Conservation (phyloP, 2,797 vertebrate species). For the Furcifer pardalis region DNA sequence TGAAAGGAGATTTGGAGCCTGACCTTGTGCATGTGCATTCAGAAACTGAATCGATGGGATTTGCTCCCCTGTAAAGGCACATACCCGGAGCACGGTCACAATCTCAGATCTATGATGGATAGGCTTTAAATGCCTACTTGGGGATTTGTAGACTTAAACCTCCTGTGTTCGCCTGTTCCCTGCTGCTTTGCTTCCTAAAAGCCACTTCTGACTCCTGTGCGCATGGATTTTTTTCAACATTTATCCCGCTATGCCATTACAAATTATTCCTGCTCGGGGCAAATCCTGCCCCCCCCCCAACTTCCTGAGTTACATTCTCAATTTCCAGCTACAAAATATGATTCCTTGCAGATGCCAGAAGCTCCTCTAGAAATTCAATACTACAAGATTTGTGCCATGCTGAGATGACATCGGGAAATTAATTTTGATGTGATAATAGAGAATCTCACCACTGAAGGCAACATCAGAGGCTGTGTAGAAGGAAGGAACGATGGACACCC, state of each 20-base stretch:
- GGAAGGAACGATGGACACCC: too few relatives aligned
- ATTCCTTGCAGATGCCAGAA: constrained; percentile 65
- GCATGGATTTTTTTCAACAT: constrained; percentile 43
- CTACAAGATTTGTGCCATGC: constrained; percentile 53
- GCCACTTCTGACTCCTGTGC: constrained; percentile 6
- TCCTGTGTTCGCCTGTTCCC: background rate
- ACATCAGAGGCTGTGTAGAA: too few relatives aligned
- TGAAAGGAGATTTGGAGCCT: background rate
- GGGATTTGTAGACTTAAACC: background rate
- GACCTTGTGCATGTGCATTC: background rate
- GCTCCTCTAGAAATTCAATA: constrained; percentile 64
- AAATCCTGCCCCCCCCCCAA: constrained; percentile 58
- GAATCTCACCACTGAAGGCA: background rate
- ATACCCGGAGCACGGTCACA: background rate
- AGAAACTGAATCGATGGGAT: constrained; percentile 6
- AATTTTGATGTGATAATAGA: constrained; percentile 41
- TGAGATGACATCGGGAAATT: constrained; percentile 61
- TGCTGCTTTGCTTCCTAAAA: constrained; percentile 6
- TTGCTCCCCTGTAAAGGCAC: background rate
- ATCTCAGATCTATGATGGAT: constrained; percentile 20
- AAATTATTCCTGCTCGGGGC: constrained; percentile 72
- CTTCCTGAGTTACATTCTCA: constrained; percentile 55
- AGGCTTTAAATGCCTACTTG: constrained; percentile 20
- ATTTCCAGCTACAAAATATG: constrained; percentile 55
- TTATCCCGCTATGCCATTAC: constrained; percentile 63